phyloP scores from a whole-genome alignment of 2,113 vertebrate species.

The Macrotus californicus region DNA sequence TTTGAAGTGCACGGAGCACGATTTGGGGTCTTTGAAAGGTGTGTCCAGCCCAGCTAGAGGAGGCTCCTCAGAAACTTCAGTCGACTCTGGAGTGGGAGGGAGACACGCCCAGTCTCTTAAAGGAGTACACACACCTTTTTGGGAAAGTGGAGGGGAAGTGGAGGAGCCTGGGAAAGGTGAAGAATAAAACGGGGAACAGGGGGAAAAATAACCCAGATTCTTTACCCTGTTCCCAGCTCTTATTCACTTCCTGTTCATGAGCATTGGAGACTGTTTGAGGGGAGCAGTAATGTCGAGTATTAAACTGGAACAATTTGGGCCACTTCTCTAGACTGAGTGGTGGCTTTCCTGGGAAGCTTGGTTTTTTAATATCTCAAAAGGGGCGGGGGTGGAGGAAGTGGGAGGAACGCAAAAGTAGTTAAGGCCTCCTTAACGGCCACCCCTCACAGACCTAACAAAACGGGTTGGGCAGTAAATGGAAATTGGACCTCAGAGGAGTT shows the following conservation, averaged over 20 bases:
- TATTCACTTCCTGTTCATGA: neutral
- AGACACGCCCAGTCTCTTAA: constrained; percentile 71
- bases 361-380: neutral
- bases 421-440: neutral
- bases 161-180: neutral
- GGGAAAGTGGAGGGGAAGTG: constrained; percentile 15
- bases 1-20: neutral
- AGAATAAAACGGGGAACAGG: neutral
- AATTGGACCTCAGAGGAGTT: neutral
- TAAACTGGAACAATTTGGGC: neutral
- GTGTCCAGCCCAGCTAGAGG: constrained; percentile 12
- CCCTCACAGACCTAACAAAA: neutral
- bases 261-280: neutral
- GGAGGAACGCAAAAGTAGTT: neutral
- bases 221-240: neutral
- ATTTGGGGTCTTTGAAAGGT: constrained; percentile 43
- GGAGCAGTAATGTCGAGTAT: neutral
- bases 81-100: constrained; percentile 36
- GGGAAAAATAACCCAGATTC: neutral
- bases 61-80: constrained; percentile 68
- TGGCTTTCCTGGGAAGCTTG: neutral
- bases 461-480: neutral
- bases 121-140: constrained; percentile 66
- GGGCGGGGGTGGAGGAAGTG: neutral
- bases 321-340: neutral